phyloP scores from a whole-genome alignment of 2,797 vertebrate genomes.

The Dermochelys coriacea region DNA sequence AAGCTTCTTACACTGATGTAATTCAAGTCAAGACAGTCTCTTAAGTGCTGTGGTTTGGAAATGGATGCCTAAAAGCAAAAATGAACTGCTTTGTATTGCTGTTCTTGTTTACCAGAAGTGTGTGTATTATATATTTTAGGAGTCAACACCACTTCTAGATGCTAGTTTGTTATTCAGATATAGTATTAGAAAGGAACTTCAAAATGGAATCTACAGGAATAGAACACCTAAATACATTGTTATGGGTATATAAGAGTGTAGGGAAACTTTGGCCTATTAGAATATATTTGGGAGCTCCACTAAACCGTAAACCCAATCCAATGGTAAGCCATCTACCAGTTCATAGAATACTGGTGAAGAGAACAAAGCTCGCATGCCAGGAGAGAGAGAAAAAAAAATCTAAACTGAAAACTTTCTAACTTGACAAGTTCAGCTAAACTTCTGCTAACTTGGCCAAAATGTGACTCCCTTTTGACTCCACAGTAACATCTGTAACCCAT shows the following conservation, averaged over 20 bases:
- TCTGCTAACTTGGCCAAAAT: rapidly evolving
- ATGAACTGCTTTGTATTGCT: background rate
- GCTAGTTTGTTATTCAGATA: background rate
- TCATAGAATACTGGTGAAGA: background rate
- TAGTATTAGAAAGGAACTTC: background rate
- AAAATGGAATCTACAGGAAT: background rate
- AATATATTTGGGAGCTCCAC: rapidly evolving
- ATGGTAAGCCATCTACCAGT: rapidly evolving
- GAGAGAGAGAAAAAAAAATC: background rate
- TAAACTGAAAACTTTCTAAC: background rate
- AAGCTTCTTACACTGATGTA: background rate
- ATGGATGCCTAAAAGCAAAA: background rate
- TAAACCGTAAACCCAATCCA: background rate
- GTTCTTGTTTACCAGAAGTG: background rate
- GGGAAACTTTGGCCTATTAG: background rate
- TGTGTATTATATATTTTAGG: too few relatives aligned
- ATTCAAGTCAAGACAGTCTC: background rate
- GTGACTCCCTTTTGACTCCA: rapidly evolving
- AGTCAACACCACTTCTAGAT: background rate
- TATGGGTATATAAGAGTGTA: background rate
- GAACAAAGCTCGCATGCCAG: background rate
- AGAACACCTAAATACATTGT: background rate
- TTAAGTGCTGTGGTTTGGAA: background rate
- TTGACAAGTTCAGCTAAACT: background rate
- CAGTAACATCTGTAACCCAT: background rate